phyloP scores from a whole-genome alignment of 2,113 vertebrate species.

The Mesocricetus auratus region DNA sequence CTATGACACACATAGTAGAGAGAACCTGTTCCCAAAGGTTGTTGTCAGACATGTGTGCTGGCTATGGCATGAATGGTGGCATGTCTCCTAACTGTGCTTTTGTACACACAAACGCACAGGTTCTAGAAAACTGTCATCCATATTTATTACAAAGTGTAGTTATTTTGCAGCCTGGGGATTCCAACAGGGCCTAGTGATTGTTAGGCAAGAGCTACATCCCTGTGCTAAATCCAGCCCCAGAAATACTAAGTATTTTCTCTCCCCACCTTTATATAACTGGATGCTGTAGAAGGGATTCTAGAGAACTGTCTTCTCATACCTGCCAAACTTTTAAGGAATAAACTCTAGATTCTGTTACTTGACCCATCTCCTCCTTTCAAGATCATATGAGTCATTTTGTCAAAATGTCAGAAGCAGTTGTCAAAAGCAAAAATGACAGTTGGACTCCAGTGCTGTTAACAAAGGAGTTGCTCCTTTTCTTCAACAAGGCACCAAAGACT shows the following conservation, averaged over 20 bases:
- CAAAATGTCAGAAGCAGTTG: neutral
- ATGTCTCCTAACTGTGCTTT: neutral
- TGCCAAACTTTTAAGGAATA: conserved; percentile 22
- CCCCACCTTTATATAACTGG: conserved; percentile 24
- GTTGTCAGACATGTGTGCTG: neutral
- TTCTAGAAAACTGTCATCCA: neutral
- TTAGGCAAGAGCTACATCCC: neutral
- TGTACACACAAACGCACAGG: neutral
- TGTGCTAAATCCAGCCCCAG: neutral
- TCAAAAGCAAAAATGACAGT: conserved; percentile 27
- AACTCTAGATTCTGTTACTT: conserved; percentile 3
- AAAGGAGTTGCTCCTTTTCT: conserved; percentile 15
- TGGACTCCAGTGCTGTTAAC: conserved; percentile 31
- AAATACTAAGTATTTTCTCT: conserved; percentile 28
- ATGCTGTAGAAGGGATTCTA: neutral
- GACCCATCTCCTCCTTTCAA: neutral
- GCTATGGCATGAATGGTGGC: neutral
- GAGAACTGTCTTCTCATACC: neutral
- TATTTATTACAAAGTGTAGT: neutral
- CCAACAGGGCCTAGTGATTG: neutral
- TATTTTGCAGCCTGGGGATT: neutral
- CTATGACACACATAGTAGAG: neutral
- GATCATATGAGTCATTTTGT: neutral
- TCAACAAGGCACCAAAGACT: neutral
- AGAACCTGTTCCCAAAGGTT: neutral